Conservation (phyloP, 2,888 invertebrate species). For the Drosophila cognata region DNA sequence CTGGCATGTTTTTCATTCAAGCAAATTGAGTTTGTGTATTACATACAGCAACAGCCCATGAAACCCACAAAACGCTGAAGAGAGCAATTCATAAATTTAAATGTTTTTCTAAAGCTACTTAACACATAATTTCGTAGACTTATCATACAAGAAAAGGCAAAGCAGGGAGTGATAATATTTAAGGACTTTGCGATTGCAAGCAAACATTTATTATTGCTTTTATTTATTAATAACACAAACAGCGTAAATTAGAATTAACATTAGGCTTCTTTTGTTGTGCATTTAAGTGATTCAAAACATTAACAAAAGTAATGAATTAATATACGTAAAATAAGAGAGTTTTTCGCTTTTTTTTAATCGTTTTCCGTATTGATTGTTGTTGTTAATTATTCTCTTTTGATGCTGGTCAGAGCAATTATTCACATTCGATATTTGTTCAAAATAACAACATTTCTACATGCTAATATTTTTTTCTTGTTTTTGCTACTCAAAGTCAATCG, state of each 20-base stretch:
- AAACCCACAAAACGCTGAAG: not conserved
- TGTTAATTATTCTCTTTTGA: not conserved
- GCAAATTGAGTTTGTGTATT: not conserved
- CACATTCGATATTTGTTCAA: not conserved
- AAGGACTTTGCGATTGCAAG: not conserved
- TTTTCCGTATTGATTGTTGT: not conserved
- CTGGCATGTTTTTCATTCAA: not conserved
- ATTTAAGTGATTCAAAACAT: not conserved
- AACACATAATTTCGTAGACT: not conserved
- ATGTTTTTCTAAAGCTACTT: not conserved
- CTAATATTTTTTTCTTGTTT: not conserved
- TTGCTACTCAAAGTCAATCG: constrained; percentile 29
- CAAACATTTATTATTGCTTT: not conserved
- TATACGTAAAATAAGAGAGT: not conserved
- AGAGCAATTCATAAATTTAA: not conserved
- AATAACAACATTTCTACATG: not conserved
- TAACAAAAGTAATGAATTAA: not conserved
- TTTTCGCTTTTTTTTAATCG: not conserved
- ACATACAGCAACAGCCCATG: not conserved
- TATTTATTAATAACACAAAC: not conserved
- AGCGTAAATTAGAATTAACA: not conserved
- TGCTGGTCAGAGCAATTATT: not conserved
- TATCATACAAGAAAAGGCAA: not conserved
- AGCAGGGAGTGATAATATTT: not conserved
- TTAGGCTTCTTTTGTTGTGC: not conserved